phyloP scores from a whole-genome alignment of 1,140 invertebrate genomes.

The Saccostrea cuccullata region DNA sequence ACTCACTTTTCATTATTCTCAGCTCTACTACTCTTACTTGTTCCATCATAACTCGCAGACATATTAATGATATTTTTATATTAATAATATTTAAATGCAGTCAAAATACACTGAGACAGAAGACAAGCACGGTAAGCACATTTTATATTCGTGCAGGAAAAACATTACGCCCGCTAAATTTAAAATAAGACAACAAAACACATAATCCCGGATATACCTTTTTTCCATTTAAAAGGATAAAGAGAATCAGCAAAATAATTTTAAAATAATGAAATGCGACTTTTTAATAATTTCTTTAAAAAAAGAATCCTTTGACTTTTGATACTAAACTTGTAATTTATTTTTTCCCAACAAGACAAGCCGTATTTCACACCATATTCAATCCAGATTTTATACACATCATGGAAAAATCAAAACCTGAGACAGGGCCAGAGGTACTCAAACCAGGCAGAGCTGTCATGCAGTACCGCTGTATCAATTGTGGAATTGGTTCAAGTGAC shows the following conservation, averaged over 20 bases:
- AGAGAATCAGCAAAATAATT: neutral
- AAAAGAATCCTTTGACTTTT: neutral
- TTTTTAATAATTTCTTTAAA: neutral
- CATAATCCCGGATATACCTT: neutral
- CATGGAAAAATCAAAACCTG: neutral
- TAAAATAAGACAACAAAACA: neutral
- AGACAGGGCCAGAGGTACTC: neutral
- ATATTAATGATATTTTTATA: neutral
- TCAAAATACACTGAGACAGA: neutral
- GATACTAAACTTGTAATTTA: neutral
- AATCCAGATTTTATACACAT: neutral
- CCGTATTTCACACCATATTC: neutral
- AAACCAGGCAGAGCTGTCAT: neutral
- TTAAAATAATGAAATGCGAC: neutral
- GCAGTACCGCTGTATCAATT: conserved; percentile 64
- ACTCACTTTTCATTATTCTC: conserved; percentile 21
- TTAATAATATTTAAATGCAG: neutral
- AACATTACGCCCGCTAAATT: neutral
- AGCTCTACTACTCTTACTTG: neutral
- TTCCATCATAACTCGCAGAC: conserved; percentile 22
- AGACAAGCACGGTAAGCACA: neutral
- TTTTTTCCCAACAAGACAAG: neutral
- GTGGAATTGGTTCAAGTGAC: conserved; percentile 59
- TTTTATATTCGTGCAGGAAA: neutral
- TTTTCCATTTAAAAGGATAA: neutral